Base-by-base conservation (phyloP, 2,888 invertebrate species). In the Ophraella communa region DNA sequence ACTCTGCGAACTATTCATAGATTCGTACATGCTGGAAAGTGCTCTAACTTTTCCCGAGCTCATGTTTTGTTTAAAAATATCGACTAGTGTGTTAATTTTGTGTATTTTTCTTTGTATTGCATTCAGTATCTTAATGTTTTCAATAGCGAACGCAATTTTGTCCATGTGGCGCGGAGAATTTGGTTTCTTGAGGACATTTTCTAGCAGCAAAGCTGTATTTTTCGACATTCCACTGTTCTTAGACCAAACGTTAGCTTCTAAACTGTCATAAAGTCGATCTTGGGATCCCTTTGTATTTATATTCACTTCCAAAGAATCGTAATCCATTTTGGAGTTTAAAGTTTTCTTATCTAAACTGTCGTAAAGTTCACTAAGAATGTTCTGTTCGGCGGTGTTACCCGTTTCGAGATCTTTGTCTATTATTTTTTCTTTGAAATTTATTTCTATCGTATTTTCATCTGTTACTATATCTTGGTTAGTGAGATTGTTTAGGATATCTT, bases 21-120 rank as follows among this genome's bases (percentile, higher is more conserved):
- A 89, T 74, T 91, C 91, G 75, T 90, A 91, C 81, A 91, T 90
- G 78, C 87, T 87, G 0, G 91, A 90, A 18, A 91, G 77, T 4
- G 89, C 85, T 79, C 89, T 87, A 0, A 91, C 91, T 69, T 89
- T 88, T 62, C 90, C 90, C 63, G 88, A 88, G 74, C 88, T 87
- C 73, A 91, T 85, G 73, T 90, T 90, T 4, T 87, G 82, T 59
- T 77, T 79, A 67, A 79, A 80, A 39, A 81, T 77, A 47, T 82
- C 89, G 1, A 91, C 89, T 20, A 91, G 75, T 72, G 87, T 88
- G 74, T 90, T 90, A 27, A 91, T 90, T 27, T 89, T 88, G 74
- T 88, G 87, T 11, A 91, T 86, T 78, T 90, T 90, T 61, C 88
- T 84, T 78, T 90, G 90, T 23, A 91, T 90, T 67, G 88, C 85